Evolutionary conservation across 2,888 invertebrate genomes (phyloP), one percentile per base, ranked within the genome.

Genomic region (Cephus pulcher): DNA sequence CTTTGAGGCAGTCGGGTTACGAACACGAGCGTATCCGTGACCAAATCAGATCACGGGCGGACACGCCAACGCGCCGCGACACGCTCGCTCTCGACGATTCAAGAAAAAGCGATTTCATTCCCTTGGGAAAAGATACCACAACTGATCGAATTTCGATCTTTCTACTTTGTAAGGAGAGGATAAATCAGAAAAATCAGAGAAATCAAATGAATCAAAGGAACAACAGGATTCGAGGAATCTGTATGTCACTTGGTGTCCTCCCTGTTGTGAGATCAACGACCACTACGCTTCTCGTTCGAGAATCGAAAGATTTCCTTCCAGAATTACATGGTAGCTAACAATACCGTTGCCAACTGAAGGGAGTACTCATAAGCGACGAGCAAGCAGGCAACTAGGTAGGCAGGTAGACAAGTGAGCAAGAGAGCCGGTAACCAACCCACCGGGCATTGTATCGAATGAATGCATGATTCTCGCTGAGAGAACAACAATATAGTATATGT

Each of bases 21-120:
- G 78, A 83, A 87, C 88, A 86, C 87, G 87, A 87, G 88, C 87
- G 87, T 87, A 83, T 83, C 88, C 84, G 88, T 89, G 87, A 87
- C 88, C 85, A 87, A 87, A 85, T 85, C 79, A 80, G 78, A 82
- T 81, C 79, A 80, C 81, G 80, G 78, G 79, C 79, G 79, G 82
- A 81, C 74, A 77, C 74, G 73, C 73, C 73, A 33, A 40, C 56
- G 15, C 56, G 4, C 12, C 11, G 56, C 37, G 34, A 75, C 56
- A 77, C 74, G 73, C 56, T 77, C 40, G 75, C 32, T 75, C 56
- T 32, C n/a, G 15, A 32, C 4, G 34, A 69, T 68, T 15, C 15
- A 9, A 68, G 69, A 35, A 75, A 69, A 75, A 56, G n/a, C 11
- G 69, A 68, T 68, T 75, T 75, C 68, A 34, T 75, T 40, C 56